Base-by-base conservation (phyloP, 2,888 invertebrate genomes). In the Gymnocheta viridis region DNA sequence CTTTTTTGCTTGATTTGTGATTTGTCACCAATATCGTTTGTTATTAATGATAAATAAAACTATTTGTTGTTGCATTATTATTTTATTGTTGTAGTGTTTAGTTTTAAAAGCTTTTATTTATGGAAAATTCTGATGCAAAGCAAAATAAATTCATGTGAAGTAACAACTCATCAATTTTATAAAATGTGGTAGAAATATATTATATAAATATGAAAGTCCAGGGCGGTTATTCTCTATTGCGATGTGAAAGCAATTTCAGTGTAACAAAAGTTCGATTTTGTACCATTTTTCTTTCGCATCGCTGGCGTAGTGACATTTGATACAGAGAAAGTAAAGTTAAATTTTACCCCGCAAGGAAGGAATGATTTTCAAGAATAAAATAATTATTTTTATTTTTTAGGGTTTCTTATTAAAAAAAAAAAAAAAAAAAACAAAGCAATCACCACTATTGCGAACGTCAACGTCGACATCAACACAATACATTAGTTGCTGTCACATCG, bases 1-100 rank as follows among this genome's bases (percentile, higher is more conserved):
- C n/a, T n/a, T n/a, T n/a, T n/a, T n/a, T n/a, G 22, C 56, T 58
- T 69, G 29, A 38, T 56, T 72, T 66, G 72, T 72, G 66, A 72
- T 79, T 79, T 79, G 79, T 79, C 72, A 79, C 56, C 19, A 44
- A 44, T 44, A 17, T 17, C 6, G 17, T 44, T 44, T 17, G 17
- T 44, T 44, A 17, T 44, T 44, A 44, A 44, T 44, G 44, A 44
- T 44, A 44, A n/a, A 44, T 44, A 17, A 5, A 17, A 17, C 44
- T 44, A 7, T n/a, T n/a, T n/a, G 6, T 17, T 17, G 44, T 17
- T 44, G 44, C 44, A 44, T 2, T 58, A 58, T 44, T 41, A 22
- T 17, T 17, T 38, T 7, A 60, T 24, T 60, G 60, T 60, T 22
- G 35, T n/a, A n/a, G n/a, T 38, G 22, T 22, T 6, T 60, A 35